Base-by-base conservation (phyloP, 1,140 invertebrate species). In the Drosophila trapezifrons region DNA sequence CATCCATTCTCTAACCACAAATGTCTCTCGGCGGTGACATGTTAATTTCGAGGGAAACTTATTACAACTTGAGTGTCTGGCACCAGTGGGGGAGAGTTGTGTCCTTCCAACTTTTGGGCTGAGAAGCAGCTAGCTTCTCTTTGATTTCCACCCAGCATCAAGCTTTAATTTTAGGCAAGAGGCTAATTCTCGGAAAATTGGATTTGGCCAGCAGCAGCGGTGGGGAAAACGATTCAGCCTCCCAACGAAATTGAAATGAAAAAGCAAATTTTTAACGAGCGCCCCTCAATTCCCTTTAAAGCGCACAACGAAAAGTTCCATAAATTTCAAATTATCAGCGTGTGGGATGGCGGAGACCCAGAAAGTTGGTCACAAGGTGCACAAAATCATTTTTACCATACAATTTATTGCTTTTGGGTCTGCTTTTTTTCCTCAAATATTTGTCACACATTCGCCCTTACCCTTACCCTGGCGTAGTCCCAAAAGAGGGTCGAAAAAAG, bases 351-450 rank as follows among this genome's bases (percentile, higher is more conserved):
- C 9, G 49, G 0, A 18, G 45, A 54, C 27, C 12, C 32, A 4
- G 15, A 65, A 42, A 32, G 17, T 35, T 35, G 54, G 57, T 46
- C 59, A 75, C 55, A 87, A 84, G 84, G 72, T 89, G 80, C 46
- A 87, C 66, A 74, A 89, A 89, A 87, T 87, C 84, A 89, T 84
- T 84, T 89, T 89, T 89, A 71, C 76, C 84, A 89, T 80, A 70
- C 73, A 87, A 87, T 87, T 84, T 90, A 87, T 87, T 90, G 80
- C 85, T 87, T 87, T 87, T 72, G 80, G 84, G 65, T 84, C 66
- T 58, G 27, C 38, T 35, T 37, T 60, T 75, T 75, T 27, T 40
- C 52, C 46, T 66, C 83, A 90, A 84, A 87, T 89, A 87, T 87
- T 86, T 87, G 84, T 75, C 80, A 58, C 78, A 73, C 78, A 75